Percentiles rank a stretch among this genome's conserved stretches.
Conservation (phyloP, 2,113 vertebrate species). For the Coreoperca whiteheadi region DNA sequence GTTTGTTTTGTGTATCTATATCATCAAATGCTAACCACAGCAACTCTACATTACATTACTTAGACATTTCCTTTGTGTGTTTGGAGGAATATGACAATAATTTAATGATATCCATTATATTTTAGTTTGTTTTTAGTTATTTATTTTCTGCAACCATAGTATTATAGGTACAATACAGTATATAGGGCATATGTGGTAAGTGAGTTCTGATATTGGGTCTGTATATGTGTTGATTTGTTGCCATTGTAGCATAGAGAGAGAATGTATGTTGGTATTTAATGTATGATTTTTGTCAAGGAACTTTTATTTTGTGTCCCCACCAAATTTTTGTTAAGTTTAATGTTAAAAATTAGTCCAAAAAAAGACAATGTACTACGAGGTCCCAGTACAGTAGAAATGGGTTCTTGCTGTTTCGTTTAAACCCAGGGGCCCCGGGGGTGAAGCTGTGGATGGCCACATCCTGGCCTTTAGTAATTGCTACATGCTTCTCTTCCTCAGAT, state of each 20-base stretch:
- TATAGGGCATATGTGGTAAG: not conserved
- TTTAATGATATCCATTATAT: not conserved
- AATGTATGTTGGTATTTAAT: not conserved
- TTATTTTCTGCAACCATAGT: not conserved
- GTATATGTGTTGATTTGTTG: not conserved
- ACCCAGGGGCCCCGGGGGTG: constrained; percentile 62
- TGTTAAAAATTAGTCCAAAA: constrained; percentile 4
- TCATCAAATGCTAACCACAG: not conserved
- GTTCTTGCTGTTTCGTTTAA: constrained; percentile 51
- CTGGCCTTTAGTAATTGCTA: constrained; percentile 82
- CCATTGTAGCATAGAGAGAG: not conserved
- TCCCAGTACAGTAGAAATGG: constrained; percentile 37
- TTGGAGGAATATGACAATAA: not conserved
- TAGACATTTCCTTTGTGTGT: not conserved
- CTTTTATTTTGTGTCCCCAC: not conserved
- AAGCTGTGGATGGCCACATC: constrained; percentile 77
- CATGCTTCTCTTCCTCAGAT: constrained; percentile 82
- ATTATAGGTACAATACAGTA: not conserved
- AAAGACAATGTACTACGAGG: constrained; percentile 18
- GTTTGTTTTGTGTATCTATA: not conserved
- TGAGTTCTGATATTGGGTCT: not conserved
- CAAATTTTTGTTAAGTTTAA: too few relatives aligned
- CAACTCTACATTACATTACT: not conserved
- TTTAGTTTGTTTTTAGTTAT: not conserved
- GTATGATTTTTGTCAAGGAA: too few relatives aligned